Percentiles rank a stretch among this genome's conserved stretches.
Evolutionary conservation across 1,140 invertebrate genomes (phyloP).

Genomic region (Leucophenga varia): DNA sequence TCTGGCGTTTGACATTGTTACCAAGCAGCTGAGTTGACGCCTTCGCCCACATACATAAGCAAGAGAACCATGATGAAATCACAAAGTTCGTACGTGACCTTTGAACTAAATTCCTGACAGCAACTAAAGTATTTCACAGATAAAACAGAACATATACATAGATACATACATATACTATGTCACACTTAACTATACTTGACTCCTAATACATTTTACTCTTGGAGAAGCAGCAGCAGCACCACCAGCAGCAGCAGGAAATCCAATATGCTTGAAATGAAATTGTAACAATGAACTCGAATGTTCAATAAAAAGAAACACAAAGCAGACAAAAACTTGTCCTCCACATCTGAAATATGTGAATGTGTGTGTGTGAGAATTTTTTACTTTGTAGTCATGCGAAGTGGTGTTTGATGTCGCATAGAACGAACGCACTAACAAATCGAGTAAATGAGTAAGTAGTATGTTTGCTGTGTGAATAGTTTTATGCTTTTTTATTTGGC

Average conservation of each 20-base stretch:
- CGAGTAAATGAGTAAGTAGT: too few relatives aligned
- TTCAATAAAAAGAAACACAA: conserved; percentile 25
- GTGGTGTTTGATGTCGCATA: too few relatives aligned
- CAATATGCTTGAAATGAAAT: conserved; percentile 47
- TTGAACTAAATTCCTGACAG: conserved; percentile 31
- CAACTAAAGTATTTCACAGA: conserved; percentile 22
- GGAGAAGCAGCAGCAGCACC: too few relatives aligned
- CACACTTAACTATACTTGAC: too few relatives aligned
- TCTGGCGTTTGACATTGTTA: too few relatives aligned
- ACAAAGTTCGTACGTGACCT: conserved; percentile 35
- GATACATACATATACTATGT: too few relatives aligned
- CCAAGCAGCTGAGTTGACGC: too few relatives aligned
- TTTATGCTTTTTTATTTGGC: conserved; percentile 6
- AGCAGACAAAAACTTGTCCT: conserved; percentile 27
- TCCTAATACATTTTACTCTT: too few relatives aligned
- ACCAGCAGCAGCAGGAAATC: too few relatives aligned
- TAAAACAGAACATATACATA: conserved; percentile 1
- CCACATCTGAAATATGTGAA: conserved; percentile 17
- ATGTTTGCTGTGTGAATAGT: conserved; percentile 32
- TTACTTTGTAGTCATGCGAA: neutral
- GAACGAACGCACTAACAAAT: too few relatives aligned
- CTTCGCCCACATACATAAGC: too few relatives aligned
- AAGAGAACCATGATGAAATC: conserved; percentile 18
- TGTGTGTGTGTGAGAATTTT: conserved; percentile 4
- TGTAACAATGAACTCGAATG: conserved; percentile 45